Base-by-base conservation (phyloP, 2,888 invertebrate genomes). In the Platycheirus albimanus region DNA sequence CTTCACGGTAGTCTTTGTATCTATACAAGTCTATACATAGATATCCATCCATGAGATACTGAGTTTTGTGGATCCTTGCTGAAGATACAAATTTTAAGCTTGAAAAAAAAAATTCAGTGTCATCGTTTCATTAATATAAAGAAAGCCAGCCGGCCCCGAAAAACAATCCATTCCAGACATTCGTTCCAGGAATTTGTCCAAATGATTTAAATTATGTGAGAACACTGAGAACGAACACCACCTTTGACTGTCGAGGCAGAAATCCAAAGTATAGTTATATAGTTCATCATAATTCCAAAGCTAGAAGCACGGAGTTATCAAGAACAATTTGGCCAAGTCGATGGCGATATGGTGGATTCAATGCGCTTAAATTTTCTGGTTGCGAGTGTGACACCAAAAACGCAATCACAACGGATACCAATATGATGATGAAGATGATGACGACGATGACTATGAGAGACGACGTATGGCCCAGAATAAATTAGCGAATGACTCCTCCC, bases 381-480 rank as follows among this genome's bases (percentile, higher is more conserved):
- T 38, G 56, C 8, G 24, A 8, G 20, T 51, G 58, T 30, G 43
- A 43, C 8, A 43, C n/a, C 52, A 70, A 70, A 63, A 45, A 66
- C 47, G 49, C 49, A 64, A n/a, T 28, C 28, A 49, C 2, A 28
- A 49, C 17, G 4, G 10, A 17, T 1, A 2, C 20, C 20, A 20
- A 47, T 13, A 43, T 61, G 58, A 67, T 28, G 64, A 54, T 38
- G n/a, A 47, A 7, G 41, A 63, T 8, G 51, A 70, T 36, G 38
- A 74, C 24, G 24, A 63, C 36, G 47, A 66, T 54, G 67, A 61
- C n/a, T n/a, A n/a, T n/a, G n/a, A n/a, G n/a, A n/a, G n/a, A n/a
- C n/a, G 77, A 77, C 69, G 83, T 78, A 83, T 83, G 83, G 83
- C 83, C 78, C 72, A 78, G 83, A 83, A 83, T 83, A 83, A 83